phyloP scores from a whole-genome alignment of 1,140 invertebrate genomes.

The Cyclina sinensis region DNA sequence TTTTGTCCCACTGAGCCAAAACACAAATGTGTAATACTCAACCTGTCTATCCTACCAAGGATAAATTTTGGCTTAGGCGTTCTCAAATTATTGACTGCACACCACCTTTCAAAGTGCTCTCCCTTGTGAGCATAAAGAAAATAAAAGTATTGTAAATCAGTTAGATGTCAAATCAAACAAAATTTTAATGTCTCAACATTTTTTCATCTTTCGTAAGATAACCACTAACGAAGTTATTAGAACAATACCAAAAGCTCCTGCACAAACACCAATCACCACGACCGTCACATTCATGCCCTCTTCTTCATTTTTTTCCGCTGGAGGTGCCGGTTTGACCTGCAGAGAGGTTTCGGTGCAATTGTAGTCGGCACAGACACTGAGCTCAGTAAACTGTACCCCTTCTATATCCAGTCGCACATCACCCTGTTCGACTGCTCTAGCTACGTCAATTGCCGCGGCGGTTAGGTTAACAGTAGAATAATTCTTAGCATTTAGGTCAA shows the following conservation, averaged over 20 bases:
- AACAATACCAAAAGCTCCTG: not conserved
- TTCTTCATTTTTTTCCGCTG: not conserved
- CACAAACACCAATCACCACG: not conserved
- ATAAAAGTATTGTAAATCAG: too few species aligned
- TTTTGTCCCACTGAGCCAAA: too few species aligned
- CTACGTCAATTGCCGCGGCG: not conserved
- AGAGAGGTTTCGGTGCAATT: conserved; percentile 15
- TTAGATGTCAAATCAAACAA: too few species aligned
- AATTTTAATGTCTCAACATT: not conserved
- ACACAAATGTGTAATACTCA: too few species aligned
- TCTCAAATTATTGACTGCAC: too few species aligned
- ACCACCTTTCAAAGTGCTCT: too few species aligned
- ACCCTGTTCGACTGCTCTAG: not conserved
- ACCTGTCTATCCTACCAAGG: too few species aligned
- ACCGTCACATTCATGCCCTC: not conserved
- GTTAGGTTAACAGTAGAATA: not conserved
- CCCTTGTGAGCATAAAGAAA: too few species aligned
- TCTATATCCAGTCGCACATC: conserved; percentile 1
- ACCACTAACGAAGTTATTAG: not conserved
- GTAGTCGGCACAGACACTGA: not conserved
- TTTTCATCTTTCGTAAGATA: not conserved
- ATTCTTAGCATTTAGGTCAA: not conserved
- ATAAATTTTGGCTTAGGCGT: too few species aligned
- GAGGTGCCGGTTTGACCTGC: not conserved
- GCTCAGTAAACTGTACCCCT: not conserved